A percentile compares a stretch with the other conserved stretches of the same genome.
Conservation (phyloP, 2,113 vertebrate genomes). For the Catagonus wagneri region DNA sequence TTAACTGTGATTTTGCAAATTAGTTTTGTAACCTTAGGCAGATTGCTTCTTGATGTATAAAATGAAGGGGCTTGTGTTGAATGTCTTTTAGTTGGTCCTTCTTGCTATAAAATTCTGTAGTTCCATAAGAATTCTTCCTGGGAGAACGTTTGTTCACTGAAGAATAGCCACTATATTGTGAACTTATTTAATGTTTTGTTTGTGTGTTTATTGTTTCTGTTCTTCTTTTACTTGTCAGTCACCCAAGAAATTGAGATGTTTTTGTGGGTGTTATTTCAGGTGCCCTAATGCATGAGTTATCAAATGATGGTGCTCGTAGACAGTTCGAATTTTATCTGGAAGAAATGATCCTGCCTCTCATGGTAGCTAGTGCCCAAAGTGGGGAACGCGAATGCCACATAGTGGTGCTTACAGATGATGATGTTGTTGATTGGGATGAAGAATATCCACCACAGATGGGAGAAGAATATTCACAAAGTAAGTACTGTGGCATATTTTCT, state of each 20-base stretch:
- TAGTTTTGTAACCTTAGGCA: slow-evolving; percentile 23
- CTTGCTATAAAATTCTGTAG: slow-evolving; percentile 6
- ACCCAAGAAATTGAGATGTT: slow-evolving; percentile 25
- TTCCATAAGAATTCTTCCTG: slow-evolving; percentile 10
- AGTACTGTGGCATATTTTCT: slow-evolving; percentile 78
- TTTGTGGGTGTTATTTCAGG: slow-evolving; percentile 88
- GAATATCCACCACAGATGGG: slow-evolving; percentile 99
- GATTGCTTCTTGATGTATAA: neutral
- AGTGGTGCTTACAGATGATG: slow-evolving; percentile 98
- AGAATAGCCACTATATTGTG: neutral
- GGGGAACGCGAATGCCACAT: slow-evolving; percentile 99
- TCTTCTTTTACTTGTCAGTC: slow-evolving; percentile 35
- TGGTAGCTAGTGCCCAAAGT: slow-evolving; percentile 98
- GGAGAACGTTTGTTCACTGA: neutral
- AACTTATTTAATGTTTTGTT: slow-evolving; percentile 21
- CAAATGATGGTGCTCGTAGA: slow-evolving; percentile 97
- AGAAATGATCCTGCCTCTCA: slow-evolving; percentile 98
- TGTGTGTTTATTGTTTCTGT: slow-evolving; percentile 29
- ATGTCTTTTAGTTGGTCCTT: slow-evolving; percentile 13
- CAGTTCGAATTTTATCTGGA: slow-evolving; percentile 99
- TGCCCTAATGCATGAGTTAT: slow-evolving; percentile 99
- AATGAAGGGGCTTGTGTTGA: neutral
- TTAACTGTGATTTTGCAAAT: slow-evolving; percentile 47
- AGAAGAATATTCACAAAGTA: slow-evolving; percentile 99
- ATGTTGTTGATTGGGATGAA: slow-evolving; percentile 99